Evolutionary conservation across 1,140 invertebrate genomes (phyloP), one percentile per base, ranked within the genome.

Genomic region (Medauroidea extradentata): DNA sequence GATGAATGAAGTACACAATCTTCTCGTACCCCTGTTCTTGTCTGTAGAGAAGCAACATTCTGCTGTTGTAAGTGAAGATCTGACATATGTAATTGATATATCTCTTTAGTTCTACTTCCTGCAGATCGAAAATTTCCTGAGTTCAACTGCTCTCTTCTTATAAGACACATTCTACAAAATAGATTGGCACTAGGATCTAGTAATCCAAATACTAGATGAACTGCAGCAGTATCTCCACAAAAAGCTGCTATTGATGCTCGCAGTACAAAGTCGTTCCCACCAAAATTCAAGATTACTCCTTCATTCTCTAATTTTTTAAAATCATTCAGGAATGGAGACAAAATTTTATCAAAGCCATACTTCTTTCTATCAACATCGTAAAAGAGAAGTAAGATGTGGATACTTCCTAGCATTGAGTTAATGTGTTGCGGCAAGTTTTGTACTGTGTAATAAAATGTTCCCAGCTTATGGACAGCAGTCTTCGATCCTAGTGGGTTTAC

Each of bases 171-270:
- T 34, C 29, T 34, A 11, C 67, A 69, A 51, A 69, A 67, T 14
- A 46, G 8, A 59, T 66, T 66, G 2, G 63, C 34, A 23, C 62
- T 61, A 51, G 65, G 67, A 0, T 58, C 53, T 16, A 63, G 39
- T 2, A 65, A 9, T 14, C 64, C 61, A 29, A 57, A 66, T 2
- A 66, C 59, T 46, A 65, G 19, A 53, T 66, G 66, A 9, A 65
- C 64, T n/a, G 65, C 65, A 16, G 67, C 41, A 18, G 60, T 54
- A 46, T 69, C 66, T 0, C 63, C 64, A 55, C 62, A 63, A 49
- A 67, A 67, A 18, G 24, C 38, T 23, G 11, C 42, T 8, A 69
- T 14, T 14, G 53, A 43, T 34, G 62, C 67, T 9, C 64, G 56
- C 23, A 69, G 43, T 50, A 62, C 48, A 42, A 48, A 67, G 2